Base-by-base conservation (phyloP, 2,888 invertebrate genomes). In the Anaspis maculata region DNA sequence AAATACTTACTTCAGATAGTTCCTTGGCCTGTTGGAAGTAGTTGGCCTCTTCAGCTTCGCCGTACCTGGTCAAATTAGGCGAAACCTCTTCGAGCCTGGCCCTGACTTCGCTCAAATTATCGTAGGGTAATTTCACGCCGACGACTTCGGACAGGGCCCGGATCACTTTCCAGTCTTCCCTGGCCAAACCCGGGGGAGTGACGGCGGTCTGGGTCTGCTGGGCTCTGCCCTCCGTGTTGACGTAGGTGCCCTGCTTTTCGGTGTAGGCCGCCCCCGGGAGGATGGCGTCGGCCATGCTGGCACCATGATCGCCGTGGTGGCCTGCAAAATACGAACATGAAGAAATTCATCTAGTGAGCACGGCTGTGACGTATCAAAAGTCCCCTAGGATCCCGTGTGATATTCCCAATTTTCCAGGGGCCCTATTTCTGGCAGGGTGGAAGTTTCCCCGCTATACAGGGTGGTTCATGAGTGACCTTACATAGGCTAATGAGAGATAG, bases 131-230 rank as follows among this genome's bases (percentile, higher is more conserved):
- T 37, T 54, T 68, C 13, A 53, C 59, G 34, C 77, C 78, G 5
- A 73, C 57, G 57, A 96, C 88, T 72, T 98, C 96, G 0, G 96
- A 94, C 5, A 98, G 69, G 1, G 98, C 98, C 41, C 98, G 78
- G 49, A 98, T 76, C 49, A 98, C 91, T 72, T 97, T 97, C 98
- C 98, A 98, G 69, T 97, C 96, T 56, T 91, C 91, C 30, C 96
- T 74, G 1, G 95, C 96, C 67, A 82, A 71, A 23, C 95, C 95
- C 1, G 96, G 96, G 36, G 95, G 88, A 10, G 87, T 75, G 24
- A 95, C 84, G 12, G 94, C 95, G 3, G 77, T 71, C 16, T 83
- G 69, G 1, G 94, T 90, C 68, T 90, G 84, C 66, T 97, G 96
- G 19, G 95, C 79, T 44, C 97, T 77, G 1, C 98, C 98, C 72